Evolutionary conservation across 2,113 vertebrate genomes (phyloP).

Genomic region (Catharus minimus): DNA sequence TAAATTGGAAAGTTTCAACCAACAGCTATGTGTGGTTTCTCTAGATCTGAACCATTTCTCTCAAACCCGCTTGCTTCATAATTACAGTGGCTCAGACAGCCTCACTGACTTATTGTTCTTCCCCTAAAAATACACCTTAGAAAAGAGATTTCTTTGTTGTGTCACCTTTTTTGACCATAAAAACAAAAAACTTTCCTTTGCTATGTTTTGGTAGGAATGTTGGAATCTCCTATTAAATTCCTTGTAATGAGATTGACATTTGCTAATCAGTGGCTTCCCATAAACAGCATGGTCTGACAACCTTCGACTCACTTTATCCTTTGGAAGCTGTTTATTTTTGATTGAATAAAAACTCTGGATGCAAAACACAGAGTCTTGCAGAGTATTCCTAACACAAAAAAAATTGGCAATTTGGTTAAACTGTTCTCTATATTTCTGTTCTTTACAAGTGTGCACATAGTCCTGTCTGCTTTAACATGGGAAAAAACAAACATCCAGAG

Average conservation of each 20-base stretch:
- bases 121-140: accelerated
- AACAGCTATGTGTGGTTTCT: neutral
- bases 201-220: neutral
- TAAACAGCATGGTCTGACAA: neutral
- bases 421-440: neutral
- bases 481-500: neutral
- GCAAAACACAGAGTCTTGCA: neutral
- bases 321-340: neutral
- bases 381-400: neutral
- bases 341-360: neutral
- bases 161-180: neutral
- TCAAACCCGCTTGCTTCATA: neutral
- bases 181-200: neutral
- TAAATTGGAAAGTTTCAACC: neutral
- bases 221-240: neutral
- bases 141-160: neutral
- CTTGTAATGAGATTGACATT: neutral
- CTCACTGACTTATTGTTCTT: neutral
- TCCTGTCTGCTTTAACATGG: neutral
- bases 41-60: neutral
- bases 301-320: neutral
- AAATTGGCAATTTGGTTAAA: accelerated
- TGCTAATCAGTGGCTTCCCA: neutral
- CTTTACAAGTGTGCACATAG: neutral
- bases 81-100: neutral